Conservation (phyloP, 1,140 invertebrate species). For the Hylaeus volcanicus region DNA sequence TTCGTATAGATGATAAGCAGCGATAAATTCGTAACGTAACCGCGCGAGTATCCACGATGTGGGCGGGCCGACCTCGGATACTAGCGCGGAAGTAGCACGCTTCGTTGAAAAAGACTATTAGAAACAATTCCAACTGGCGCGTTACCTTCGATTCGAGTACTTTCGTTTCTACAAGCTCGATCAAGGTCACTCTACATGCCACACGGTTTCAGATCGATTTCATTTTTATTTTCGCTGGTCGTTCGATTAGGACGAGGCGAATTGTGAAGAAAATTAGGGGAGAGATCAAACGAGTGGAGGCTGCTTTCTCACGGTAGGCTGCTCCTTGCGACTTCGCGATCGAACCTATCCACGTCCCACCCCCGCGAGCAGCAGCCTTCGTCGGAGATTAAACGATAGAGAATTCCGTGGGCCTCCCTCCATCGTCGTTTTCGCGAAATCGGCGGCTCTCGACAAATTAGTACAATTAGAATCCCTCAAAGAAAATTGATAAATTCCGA, state of each 20-base stretch:
- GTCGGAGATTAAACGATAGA: conserved; percentile 79
- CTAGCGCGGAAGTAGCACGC: conserved; percentile 34
- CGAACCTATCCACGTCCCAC: neutral
- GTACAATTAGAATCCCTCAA: conserved; percentile 81
- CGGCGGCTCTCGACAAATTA: conserved; percentile 78
- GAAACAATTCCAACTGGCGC: conserved; percentile 13
- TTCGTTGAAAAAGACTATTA: conserved; percentile 23
- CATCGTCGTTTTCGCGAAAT: conserved; percentile 54
- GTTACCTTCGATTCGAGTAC: conserved; percentile 50
- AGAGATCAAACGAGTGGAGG: conserved; percentile 33
- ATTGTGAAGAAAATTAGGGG: conserved; percentile 33
- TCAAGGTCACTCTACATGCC: conserved; percentile 8
- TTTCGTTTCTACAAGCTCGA: conserved; percentile 31
- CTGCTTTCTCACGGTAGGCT: conserved; percentile 43
- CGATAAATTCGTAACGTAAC: conserved; percentile 68
- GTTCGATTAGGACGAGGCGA: neutral
- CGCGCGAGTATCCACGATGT: conserved; percentile 55
- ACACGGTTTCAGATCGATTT: no score
- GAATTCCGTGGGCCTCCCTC: conserved; percentile 70
- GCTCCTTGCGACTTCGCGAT: conserved; percentile 30
- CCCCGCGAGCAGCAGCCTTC: conserved; percentile 45
- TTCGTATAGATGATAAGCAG: conserved; percentile 60
- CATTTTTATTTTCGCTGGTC: neutral
- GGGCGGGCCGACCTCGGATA: conserved; percentile 51
- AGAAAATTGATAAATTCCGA: conserved; percentile 82